A percentile compares a stretch with the other conserved stretches of the same genome.
phyloP scores from a whole-genome alignment of 1,140 invertebrate genomes.

The Wasmannia auropunctata region DNA sequence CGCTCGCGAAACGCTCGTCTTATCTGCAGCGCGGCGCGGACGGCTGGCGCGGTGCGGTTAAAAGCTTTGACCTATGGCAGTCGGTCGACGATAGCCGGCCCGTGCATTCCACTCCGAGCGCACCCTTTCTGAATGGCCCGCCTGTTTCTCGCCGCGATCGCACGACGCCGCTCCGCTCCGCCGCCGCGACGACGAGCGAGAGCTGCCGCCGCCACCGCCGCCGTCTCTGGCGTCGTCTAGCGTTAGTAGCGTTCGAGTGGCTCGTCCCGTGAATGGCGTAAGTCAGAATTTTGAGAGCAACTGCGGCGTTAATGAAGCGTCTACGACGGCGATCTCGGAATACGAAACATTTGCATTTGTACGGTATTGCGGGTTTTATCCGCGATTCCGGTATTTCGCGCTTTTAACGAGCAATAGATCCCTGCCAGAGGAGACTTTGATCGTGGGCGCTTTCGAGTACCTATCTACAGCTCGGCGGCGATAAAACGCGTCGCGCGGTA shows the following conservation, averaged over 20 bases:
- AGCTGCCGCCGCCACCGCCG: background rate
- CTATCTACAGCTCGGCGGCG: background rate
- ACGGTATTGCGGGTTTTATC: too few species aligned
- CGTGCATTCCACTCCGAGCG: conserved; percentile 78
- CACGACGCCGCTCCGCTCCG: background rate
- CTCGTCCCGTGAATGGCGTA: background rate
- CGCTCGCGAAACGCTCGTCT: conserved; percentile 76
- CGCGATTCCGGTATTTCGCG: background rate
- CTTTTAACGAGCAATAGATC: too few species aligned
- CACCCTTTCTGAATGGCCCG: conserved; percentile 79
- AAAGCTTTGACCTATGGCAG: conserved; percentile 84
- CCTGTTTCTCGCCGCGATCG: conserved; percentile 76
- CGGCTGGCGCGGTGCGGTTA: conserved; percentile 70
- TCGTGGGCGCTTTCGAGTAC: background rate
- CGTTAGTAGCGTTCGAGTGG: background rate
- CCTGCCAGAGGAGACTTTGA: background rate
- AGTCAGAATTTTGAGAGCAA: background rate
- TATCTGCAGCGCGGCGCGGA: conserved; percentile 72
- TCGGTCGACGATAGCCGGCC: conserved; percentile 80
- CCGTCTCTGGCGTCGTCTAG: background rate
- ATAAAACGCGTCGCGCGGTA: background rate
- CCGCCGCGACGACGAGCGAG: conserved; percentile 9
- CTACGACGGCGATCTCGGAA: background rate
- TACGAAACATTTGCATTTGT: too few species aligned
- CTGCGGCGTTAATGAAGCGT: background rate